Evolutionary conservation across 2,888 invertebrate genomes (phyloP).

Genomic region (Drosophila hamatofila): DNA sequence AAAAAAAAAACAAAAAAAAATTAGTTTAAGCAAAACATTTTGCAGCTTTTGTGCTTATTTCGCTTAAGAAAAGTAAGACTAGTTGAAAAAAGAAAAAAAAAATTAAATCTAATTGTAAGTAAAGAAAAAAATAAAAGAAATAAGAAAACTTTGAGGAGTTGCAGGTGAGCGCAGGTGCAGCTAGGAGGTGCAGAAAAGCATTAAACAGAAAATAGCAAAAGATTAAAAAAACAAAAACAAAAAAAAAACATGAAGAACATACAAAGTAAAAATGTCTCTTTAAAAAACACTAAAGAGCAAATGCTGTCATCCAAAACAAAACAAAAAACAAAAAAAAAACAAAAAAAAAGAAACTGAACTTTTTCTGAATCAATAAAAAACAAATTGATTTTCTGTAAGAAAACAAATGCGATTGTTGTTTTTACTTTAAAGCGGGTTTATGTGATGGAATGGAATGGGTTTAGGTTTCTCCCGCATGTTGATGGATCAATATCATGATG

Average conservation of each 20-base stretch:
- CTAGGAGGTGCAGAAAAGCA: conserved; percentile 32
- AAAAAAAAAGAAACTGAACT: conserved; percentile 75
- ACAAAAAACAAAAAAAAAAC: conserved; percentile 53
- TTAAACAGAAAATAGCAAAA: conserved; percentile 70
- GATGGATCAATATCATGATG: conserved; percentile 16
- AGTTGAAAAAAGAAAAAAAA: conserved; percentile 71
- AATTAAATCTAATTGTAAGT: conserved; percentile 68
- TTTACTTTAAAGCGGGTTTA: conserved; percentile 33
- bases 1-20: conserved; percentile 50
- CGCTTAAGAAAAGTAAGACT: conserved; percentile 80
- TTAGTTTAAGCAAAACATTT: conserved; percentile 81
- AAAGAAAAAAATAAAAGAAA: conserved; percentile 39
- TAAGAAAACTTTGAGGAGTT: conserved; percentile 26
- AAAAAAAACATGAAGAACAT: conserved; percentile 33
- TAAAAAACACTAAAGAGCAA: conserved; percentile 48
- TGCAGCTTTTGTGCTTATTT: conserved; percentile 82
- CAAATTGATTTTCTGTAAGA: conserved; percentile 85
- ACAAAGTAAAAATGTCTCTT: conserved; percentile 60
- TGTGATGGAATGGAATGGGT: neutral
- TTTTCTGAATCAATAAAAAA: conserved; percentile 85
- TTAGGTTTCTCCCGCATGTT: neutral
- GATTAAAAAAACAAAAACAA: conserved; percentile 47
- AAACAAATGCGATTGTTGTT: conserved; percentile 74
- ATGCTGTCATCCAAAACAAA: conserved; percentile 67
- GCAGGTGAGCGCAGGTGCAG: conserved; percentile 16